Base-by-base conservation (phyloP, 2,797 vertebrate genomes). In the Enteromius mattozi region DNA sequence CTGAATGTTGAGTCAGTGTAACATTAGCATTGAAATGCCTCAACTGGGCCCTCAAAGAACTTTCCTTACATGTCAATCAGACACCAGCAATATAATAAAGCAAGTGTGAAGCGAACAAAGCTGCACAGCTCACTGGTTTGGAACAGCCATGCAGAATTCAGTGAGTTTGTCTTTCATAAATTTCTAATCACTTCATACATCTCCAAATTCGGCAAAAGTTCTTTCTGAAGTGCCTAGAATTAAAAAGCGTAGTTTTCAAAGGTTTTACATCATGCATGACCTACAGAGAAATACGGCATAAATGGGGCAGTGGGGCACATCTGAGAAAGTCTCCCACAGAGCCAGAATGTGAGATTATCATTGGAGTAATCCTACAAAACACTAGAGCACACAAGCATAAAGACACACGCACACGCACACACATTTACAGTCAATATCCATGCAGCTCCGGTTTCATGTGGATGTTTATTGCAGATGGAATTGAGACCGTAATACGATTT, bases 221-320 rank as follows among this genome's bases (percentile, higher is more conserved):
- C 30, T 51, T 71, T 45, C 82, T 47, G 40, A 71, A 47, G 37
- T 13, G 65, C 9, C 40, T 8, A 16, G 35, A 40, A 56, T 49
- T 72, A 74, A 80, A 45, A 74, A 66, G 72, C 49, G 27, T 68
- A 0, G 7, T 77, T 75, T 77, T 54, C 45, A 81, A 81, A 66
- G 66, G 27, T 66, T 81, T 82, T 72, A 85, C 33, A 81, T 27
- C 63, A n/a, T 17, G 33, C 21, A 8, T 59, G 71, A 81, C 81
- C 49, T 66, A 49, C 47, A 75, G n/a, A 78, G 47, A 81, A 78
- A 61, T 40, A 47, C 16, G 0, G 40, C 66, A 75, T 47, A 86
- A 87, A 82, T 76, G 70, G 88, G 84, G 76, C 75, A 89, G 81
- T 87, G 54, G 81, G 66, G 49, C 86, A 79, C 78, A 69, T 88